A percentile compares a stretch with the other conserved stretches of the same genome.
phyloP scores from a whole-genome alignment of 2,797 vertebrate genomes.

The Sebastolobus alascanus region DNA sequence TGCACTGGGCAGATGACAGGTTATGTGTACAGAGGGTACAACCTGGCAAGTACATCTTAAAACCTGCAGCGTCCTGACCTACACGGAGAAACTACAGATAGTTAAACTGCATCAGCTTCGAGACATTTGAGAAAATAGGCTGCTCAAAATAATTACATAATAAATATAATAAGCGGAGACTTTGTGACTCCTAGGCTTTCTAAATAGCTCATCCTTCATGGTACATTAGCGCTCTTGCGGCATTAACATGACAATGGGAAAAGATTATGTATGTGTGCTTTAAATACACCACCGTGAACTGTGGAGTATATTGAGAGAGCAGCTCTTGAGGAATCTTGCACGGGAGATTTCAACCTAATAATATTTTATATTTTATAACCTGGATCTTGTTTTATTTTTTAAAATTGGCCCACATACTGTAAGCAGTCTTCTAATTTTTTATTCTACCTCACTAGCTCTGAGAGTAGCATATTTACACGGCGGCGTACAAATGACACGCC shows the following conservation, averaged over 20 bases:
- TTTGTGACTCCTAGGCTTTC: constrained; percentile 12
- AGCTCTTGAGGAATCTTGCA: not conserved
- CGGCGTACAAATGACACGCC: no score
- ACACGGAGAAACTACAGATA: not conserved
- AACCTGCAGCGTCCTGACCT: constrained; percentile 35
- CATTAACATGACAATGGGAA: constrained; percentile 43
- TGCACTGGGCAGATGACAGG: constrained; percentile 45
- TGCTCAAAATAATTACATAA: constrained; percentile 4
- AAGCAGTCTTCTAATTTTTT: no score
- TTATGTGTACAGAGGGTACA: constrained; percentile 18
- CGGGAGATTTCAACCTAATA: not conserved
- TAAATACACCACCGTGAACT: constrained; percentile 35
- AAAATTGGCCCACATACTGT: no score
- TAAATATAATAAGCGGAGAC: not conserved
- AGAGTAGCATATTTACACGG: no score
- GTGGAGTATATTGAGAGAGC: not conserved
- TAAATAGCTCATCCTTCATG: constrained; percentile 49
- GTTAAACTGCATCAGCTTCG: not conserved
- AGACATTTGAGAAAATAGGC: not conserved
- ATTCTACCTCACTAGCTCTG: no score
- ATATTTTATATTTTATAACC: not conserved
- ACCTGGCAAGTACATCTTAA: constrained; percentile 10
- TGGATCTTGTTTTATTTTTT: no score
- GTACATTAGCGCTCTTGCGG: constrained; percentile 37
- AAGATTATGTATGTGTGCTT: constrained; percentile 38